A percentile compares a stretch with the other conserved stretches of the same genome.
phyloP scores from a whole-genome alignment of 2,888 invertebrate genomes.

The Cheilosia grossa region DNA sequence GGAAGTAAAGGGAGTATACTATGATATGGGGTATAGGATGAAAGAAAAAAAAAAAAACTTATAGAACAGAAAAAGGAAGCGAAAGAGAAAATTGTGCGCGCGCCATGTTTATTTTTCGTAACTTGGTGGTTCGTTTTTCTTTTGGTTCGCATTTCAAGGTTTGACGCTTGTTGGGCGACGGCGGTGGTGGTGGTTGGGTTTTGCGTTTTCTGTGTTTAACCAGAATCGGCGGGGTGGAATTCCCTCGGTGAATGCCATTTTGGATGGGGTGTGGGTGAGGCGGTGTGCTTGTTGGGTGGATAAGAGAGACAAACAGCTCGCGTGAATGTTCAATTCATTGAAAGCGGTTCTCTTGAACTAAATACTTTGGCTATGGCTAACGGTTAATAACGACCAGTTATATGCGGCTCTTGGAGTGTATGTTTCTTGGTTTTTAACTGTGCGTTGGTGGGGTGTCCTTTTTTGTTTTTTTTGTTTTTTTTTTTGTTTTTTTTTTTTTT shows the following conservation, averaged over 20 bases:
- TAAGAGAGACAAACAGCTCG: slow-evolving; percentile 62
- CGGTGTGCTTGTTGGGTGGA: slow-evolving; percentile 42
- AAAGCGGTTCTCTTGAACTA: slow-evolving; percentile 67
- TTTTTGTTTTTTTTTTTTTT: too few relatives aligned
- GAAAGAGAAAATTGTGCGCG: slow-evolving; percentile 65
- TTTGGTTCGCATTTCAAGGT: slow-evolving; percentile 60
- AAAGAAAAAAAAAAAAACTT: slow-evolving; percentile 15
- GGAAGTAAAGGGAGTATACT: slow-evolving; percentile 36
- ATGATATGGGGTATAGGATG: slow-evolving; percentile 26
- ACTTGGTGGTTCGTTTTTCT: slow-evolving; percentile 30
- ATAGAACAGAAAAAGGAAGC: neutral
- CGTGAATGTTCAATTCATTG: slow-evolving; percentile 65
- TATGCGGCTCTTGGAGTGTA: slow-evolving; percentile 73
- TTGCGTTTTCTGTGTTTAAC: slow-evolving; percentile 75
- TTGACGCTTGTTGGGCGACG: slow-evolving; percentile 55
- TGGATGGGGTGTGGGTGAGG: slow-evolving; percentile 19
- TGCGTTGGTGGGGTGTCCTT: slow-evolving; percentile 50
- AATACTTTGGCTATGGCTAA: slow-evolving; percentile 66
- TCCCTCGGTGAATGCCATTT: slow-evolving; percentile 61
- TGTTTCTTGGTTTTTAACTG: slow-evolving; percentile 70
- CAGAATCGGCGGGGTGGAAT: slow-evolving; percentile 67
- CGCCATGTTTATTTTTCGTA: slow-evolving; percentile 61
- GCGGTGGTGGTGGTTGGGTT: slow-evolving; percentile 66
- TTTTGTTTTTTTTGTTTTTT: slow-evolving; percentile 10
- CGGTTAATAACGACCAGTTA: slow-evolving; percentile 74